These are phyloP conservation scores for Habropoda laboriosa DNA, from an alignment of 1,140 invertebrate genomes.

Conservation along the genomic window DNA sequence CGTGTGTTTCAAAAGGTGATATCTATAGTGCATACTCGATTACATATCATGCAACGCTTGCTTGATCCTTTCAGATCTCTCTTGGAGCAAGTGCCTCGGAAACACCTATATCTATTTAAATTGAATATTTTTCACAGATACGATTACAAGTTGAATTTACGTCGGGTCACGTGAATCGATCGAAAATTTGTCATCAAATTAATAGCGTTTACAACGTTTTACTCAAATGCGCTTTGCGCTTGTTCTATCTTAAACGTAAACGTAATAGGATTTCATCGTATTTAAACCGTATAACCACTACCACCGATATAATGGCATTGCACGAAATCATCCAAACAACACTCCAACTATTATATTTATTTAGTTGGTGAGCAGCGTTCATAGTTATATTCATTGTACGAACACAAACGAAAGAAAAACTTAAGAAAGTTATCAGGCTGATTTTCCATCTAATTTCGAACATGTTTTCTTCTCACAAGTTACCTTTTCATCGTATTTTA, in stretches of 20 bases:
- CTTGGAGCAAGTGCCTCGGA: not conserved
- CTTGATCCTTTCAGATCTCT: not conserved
- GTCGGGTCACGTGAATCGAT: too few relatives aligned
- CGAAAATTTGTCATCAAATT: not conserved
- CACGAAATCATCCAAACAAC: too few relatives aligned
- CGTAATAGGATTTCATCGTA: too few relatives aligned
- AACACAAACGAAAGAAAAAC: not conserved
- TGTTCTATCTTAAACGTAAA: too few relatives aligned
- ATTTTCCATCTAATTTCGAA: not conserved
- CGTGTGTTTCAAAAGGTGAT: not conserved
- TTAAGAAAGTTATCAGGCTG: not conserved
- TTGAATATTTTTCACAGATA: not conserved
- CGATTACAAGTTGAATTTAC: not conserved
- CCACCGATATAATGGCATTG: too few relatives aligned
- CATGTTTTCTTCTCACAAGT: not conserved
- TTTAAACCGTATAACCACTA: too few relatives aligned
- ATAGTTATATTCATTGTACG: not conserved
- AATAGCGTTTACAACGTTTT: not conserved
- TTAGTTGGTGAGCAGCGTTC: too few relatives aligned
- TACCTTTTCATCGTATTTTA: too few relatives aligned
- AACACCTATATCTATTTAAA: not conserved
- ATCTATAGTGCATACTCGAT: constrained; percentile 11
- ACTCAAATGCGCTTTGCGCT: too few relatives aligned
- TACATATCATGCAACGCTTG: constrained; percentile 26
- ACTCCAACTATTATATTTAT: too few relatives aligned